Percentiles rank a stretch among this genome's conserved stretches.
phyloP scores from a whole-genome alignment of 2,113 vertebrate genomes.

The Sceloporus tristichus region DNA sequence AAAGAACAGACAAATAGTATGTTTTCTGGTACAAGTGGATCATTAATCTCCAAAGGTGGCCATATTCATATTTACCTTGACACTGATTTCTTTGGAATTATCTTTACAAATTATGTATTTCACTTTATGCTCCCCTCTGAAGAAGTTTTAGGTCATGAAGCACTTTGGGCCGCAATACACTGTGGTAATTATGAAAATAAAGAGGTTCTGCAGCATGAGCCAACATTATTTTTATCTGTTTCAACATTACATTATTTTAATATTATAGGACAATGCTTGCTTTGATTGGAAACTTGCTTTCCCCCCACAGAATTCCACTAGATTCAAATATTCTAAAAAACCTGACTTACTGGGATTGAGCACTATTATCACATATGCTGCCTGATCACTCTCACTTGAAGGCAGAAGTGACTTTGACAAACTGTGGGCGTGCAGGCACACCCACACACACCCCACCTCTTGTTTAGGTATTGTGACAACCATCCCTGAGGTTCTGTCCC shows the following conservation, averaged over 20 bases:
- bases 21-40: neutral
- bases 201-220: neutral
- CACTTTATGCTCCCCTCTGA: conserved; percentile 52
- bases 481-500: neutral
- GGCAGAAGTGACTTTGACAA: too few species aligned
- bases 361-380: neutral
- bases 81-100: conserved; percentile 10
- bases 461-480: neutral
- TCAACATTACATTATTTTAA: neutral
- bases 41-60: neutral
- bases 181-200: neutral
- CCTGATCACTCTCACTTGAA: neutral
- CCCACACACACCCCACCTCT: too few species aligned
- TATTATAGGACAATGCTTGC: neutral
- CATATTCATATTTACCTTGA: neutral
- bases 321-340: neutral
- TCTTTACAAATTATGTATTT: conserved; percentile 3
- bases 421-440: too few species aligned
- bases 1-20: neutral
- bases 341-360: neutral
- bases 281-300: neutral
- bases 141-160: neutral
- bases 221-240: neutral
- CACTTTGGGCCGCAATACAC: neutral
- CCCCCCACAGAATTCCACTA: neutral